Base-by-base conservation (phyloP, 2,888 invertebrate species). In the Nemurella pictetii region DNA sequence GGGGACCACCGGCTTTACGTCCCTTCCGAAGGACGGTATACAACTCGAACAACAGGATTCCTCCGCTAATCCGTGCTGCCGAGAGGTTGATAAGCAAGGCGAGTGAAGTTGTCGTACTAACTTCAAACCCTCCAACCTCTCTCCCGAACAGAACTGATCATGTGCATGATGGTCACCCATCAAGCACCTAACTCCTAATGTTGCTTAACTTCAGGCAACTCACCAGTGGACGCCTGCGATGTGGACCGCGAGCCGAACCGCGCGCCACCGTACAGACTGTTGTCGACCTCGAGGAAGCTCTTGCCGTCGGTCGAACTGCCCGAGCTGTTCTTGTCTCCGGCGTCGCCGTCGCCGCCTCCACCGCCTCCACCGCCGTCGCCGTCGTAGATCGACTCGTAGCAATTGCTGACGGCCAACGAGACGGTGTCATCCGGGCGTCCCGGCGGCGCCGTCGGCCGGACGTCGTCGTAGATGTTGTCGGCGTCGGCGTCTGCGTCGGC, bases 381-480 rank as follows among this genome's bases (percentile, higher is more conserved):
- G 80, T 88, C 88, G 86, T 90, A 90, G 84, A 91, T 91, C 77
- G 93, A 93, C 88, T 94, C 94, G 88, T 94, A 94, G 87, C 93
- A 87, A 72, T 87, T 87, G 81, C 87, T 86, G 27, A 83, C 85
- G 9, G 75, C 28, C 75, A 27, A 4, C 15, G 85, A 85, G 15
- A 84, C 55, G 73, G 83, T 77, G 35, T 86, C 86, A 4, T 86
- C 86, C 73, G 83, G 30, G 9, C 78, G 26, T 28, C 15, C n/a
- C 4, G 83, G 29, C 4, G 83, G 29, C 12, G 85, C 36, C 32
- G 80, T 35, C 20, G 85, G 78, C 32, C 75, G 84, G 1, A 88
- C 87, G 83, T 88, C 88, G 78, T 88, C 88, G 84, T 88, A 88
- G 85, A 88, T 87, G 78, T 87, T 87, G 30, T 87, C 86, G 20